These are phyloP conservation scores for Dryobotodes eremita DNA, from an alignment of 2,888 invertebrate genomes.

Conservation along the genomic window DNA sequence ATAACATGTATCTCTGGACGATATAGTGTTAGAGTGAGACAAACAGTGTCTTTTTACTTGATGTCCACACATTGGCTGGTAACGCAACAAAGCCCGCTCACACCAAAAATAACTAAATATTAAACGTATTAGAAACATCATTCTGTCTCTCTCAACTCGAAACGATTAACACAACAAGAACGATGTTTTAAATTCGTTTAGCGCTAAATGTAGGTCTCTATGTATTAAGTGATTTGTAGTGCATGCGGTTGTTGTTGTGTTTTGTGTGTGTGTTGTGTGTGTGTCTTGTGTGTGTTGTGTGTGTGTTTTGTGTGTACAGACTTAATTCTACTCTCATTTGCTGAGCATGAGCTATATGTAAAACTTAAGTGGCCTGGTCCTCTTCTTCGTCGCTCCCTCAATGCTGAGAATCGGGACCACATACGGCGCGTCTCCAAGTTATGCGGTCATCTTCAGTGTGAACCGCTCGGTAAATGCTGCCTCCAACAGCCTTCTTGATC, in stretches of 20 bases:
- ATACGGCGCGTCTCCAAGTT: too few species aligned
- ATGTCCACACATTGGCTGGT: background rate
- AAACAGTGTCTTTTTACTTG: background rate
- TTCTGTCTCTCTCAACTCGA: background rate
- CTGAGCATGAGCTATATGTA: background rate
- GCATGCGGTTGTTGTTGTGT: too few species aligned
- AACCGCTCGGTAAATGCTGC: too few species aligned
- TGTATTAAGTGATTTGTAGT: too few species aligned
- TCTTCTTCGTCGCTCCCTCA: too few species aligned
- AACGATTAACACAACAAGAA: background rate
- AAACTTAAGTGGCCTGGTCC: too few species aligned
- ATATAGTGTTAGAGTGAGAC: background rate
- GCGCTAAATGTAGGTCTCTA: too few species aligned
- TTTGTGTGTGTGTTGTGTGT: background rate
- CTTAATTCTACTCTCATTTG: background rate
- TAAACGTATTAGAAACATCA: background rate
- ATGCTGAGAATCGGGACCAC: too few species aligned
- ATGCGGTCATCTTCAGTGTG: too few species aligned
- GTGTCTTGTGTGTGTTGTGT: background rate
- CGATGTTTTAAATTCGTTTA: background rate
- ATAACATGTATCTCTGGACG: background rate
- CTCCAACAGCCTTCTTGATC: too few species aligned
- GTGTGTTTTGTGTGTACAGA: background rate
- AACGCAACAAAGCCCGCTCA: background rate
- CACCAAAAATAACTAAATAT: background rate